A percentile compares a stretch with the other conserved stretches of the same genome.
These are phyloP conservation scores for Arenaria interpres DNA, from an alignment of 2,113 vertebrate species.

Conservation along the genomic window DNA sequence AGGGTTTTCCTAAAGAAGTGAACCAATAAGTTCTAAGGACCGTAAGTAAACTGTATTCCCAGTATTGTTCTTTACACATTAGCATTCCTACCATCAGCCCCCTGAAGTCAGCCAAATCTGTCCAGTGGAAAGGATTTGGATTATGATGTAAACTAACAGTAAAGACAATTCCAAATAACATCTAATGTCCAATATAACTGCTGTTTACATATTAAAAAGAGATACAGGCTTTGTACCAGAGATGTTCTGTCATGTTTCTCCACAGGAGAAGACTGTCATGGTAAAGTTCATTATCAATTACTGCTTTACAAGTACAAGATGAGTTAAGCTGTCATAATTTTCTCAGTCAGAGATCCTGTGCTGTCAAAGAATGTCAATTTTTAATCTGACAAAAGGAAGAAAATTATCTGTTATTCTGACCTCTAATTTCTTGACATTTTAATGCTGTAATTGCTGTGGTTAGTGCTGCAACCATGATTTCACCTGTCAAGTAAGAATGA, in stretches of 20 bases:
- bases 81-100: background rate
- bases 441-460: slow-evolving; percentile 89
- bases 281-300: slow-evolving; percentile 85
- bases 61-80: background rate
- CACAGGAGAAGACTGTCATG: slow-evolving; percentile 85
- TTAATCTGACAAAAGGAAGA: slow-evolving; percentile 85
- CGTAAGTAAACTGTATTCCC: background rate
- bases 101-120: slow-evolving; percentile 24
- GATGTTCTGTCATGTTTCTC: slow-evolving; percentile 90
- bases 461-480: slow-evolving; percentile 83
- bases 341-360: slow-evolving; percentile 80
- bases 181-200: slow-evolving; percentile 83
- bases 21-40: background rate
- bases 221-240: slow-evolving; percentile 80
- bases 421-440: slow-evolving; percentile 95
- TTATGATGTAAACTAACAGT: slow-evolving; percentile 77
- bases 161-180: slow-evolving; percentile 77
- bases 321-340: slow-evolving; percentile 89
- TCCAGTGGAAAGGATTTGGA: slow-evolving; percentile 48
- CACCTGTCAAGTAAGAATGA: slow-evolving; percentile 88
- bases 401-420: slow-evolving; percentile 89
- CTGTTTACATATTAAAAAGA: slow-evolving; percentile 86
- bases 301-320: slow-evolving; percentile 85
- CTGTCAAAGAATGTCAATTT: slow-evolving; percentile 86
- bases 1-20: background rate